These are phyloP conservation scores for Petrocephalus zakoni DNA, from an alignment of 2,113 vertebrate species.

Conservation along the genomic window DNA sequence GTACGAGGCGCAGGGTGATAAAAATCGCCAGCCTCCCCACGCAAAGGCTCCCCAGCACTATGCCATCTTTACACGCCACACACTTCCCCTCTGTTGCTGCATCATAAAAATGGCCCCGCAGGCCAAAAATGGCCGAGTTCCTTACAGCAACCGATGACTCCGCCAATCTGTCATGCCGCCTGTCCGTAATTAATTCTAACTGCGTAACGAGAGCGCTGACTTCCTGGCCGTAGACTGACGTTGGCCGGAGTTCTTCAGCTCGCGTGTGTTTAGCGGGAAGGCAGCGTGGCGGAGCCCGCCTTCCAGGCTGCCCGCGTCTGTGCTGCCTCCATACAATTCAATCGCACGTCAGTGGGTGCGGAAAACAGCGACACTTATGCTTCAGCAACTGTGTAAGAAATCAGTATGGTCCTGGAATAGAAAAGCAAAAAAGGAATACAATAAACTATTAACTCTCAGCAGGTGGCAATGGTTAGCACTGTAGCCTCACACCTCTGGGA, in stretches of 20 bases:
- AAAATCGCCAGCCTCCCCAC: not conserved
- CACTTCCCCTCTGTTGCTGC: not conserved
- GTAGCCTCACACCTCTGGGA: not conserved
- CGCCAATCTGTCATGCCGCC: not conserved
- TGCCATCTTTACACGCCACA: conserved; percentile 3
- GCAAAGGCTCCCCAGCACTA: not conserved
- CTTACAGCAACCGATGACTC: not conserved
- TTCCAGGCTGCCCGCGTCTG: not conserved
- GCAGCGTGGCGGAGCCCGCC: not conserved
- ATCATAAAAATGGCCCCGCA: not conserved
- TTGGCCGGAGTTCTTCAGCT: not conserved
- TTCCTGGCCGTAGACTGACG: not conserved
- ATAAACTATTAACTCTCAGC: not conserved
- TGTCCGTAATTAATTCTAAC: conserved; percentile 19
- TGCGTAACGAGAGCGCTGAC: conserved; percentile 6
- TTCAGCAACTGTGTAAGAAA: not conserved
- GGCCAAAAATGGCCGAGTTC: conserved; percentile 7
- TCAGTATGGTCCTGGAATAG: not conserved
- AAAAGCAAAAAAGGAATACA: not conserved
- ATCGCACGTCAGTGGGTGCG: not conserved
- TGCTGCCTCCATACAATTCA: not conserved
- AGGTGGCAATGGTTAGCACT: not conserved
- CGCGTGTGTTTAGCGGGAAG: not conserved
- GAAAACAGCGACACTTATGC: not conserved
- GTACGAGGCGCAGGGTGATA: not conserved